A percentile compares a stretch with the other conserved stretches of the same genome.
These are phyloP conservation scores for Drosophila cardini DNA, from an alignment of 1,140 invertebrate species.

Conservation along the genomic window DNA sequence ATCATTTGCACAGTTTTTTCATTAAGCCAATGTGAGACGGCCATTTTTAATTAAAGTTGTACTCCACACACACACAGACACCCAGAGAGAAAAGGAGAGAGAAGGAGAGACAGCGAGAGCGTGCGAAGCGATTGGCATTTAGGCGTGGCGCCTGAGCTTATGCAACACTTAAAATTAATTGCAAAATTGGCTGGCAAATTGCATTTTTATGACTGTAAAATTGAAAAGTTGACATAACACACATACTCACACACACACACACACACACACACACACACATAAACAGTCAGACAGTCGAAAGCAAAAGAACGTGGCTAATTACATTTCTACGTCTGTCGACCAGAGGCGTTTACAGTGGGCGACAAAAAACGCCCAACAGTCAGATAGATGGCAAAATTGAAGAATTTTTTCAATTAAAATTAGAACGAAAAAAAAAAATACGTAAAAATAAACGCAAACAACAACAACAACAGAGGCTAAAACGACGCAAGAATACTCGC, in stretches of 20 bases:
- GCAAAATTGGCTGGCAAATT: constrained; percentile 74
- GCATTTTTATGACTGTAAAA: constrained; percentile 78
- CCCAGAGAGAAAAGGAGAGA: neutral
- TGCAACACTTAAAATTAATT: constrained; percentile 76
- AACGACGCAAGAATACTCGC: constrained; percentile 5
- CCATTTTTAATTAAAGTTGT: constrained; percentile 70
- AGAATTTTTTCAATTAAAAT: constrained; percentile 84
- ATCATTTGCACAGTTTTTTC: constrained; percentile 38
- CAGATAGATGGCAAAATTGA: constrained; percentile 79
- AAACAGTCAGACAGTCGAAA: too few species aligned
- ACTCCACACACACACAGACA: constrained; percentile 1
- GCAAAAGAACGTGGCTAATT: constrained; percentile 58
- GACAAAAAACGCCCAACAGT: constrained; percentile 8
- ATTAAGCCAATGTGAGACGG: constrained; percentile 21
- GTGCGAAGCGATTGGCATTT: constrained; percentile 58
- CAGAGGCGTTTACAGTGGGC: neutral
- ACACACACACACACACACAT: constrained; percentile 7
- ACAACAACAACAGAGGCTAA: constrained; percentile 19
- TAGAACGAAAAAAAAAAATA: constrained; percentile 43
- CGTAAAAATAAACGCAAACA: constrained; percentile 41
- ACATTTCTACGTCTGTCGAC: constrained; percentile 70
- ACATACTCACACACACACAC: constrained; percentile 19
- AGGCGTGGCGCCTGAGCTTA: constrained; percentile 56
- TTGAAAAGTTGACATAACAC: constrained; percentile 78
- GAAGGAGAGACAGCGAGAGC: neutral